Percentiles rank a stretch among this genome's conserved stretches.
Conservation (phyloP, 2,797 vertebrate species). For the Pangasius larnaudii region DNA sequence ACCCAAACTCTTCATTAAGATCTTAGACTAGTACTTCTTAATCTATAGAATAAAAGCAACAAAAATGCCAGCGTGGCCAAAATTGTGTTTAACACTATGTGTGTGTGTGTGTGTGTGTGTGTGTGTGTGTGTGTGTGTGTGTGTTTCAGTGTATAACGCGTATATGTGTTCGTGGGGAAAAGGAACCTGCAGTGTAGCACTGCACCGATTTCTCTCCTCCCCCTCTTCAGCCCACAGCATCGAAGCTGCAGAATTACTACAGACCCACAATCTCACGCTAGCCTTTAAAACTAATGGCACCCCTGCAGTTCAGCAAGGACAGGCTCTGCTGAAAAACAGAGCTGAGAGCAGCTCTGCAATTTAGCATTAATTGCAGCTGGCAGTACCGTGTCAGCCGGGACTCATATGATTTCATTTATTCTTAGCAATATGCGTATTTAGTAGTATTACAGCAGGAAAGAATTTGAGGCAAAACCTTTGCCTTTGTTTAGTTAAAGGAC, state of each 20-base stretch:
- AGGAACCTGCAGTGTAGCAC: neutral
- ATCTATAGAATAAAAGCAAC: neutral
- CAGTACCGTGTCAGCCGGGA: neutral
- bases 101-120: neutral
- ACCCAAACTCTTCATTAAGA: neutral
- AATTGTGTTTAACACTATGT: neutral
- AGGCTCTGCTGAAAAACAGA: neutral
- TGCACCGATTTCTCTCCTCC: constrained; percentile 25
- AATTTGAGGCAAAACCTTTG: neutral
- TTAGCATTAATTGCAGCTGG: neutral
- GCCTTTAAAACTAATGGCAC: constrained; percentile 22
- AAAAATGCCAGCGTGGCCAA: neutral
- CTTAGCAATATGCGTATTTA: neutral
- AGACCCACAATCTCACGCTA: constrained; percentile 14
- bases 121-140: neutral
- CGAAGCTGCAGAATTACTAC: neutral
- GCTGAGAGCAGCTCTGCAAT: neutral
- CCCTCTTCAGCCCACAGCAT: constrained; percentile 4
- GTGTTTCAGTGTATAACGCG: neutral
- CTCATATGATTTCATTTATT: neutral
- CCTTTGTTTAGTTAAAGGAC: constrained; percentile 3
- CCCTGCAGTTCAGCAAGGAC: constrained; percentile 21
- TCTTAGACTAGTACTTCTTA: neutral
- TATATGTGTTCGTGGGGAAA: neutral
- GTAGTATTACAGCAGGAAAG: too few relatives aligned